Evolutionary conservation across 30 jellyfish, hydroid and myxozoan genomes (phyloP).

Genomic region (Pelagia noctiluca): DNA sequence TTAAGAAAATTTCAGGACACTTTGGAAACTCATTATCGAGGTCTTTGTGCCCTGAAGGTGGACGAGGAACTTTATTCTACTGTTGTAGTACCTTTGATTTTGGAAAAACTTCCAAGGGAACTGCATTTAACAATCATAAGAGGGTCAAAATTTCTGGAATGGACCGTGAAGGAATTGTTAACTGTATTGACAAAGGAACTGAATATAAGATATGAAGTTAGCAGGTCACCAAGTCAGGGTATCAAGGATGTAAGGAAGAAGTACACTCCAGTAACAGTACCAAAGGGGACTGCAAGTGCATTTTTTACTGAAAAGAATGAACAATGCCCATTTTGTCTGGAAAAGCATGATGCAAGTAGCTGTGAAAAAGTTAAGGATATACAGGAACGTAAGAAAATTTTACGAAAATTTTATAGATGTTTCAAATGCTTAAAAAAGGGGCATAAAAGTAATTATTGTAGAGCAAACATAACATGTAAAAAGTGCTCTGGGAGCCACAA

Average conservation of each 20-base stretch:
- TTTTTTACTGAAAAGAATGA: constrained; percentile 19
- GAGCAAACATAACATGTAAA: background rate
- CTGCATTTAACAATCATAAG: background rate
- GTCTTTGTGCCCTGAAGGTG: constrained; percentile 11
- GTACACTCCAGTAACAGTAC: background rate
- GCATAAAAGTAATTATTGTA: constrained; percentile 13
- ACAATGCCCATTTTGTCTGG: constrained; percentile 31
- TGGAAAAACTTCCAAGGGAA: constrained; percentile 1
- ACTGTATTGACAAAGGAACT: background rate
- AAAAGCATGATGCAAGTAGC: constrained; percentile 15
- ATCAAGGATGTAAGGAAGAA: background rate
- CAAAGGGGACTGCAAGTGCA: constrained; percentile 53
- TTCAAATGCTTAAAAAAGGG: constrained; percentile 23
- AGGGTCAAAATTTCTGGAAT: background rate
- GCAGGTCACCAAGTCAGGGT: background rate
- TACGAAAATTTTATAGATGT: constrained; percentile 35
- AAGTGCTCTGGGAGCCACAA: constrained; percentile 48
- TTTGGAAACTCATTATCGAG: constrained; percentile 30
- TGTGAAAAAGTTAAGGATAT: background rate
- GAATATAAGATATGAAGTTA: constrained; percentile 10
- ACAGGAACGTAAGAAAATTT: constrained; percentile 37
- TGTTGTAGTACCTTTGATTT: constrained; percentile 9
- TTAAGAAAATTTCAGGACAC: constrained; percentile 11
- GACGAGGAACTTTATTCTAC: constrained; percentile 2
- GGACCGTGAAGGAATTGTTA: constrained; percentile 19